Conservation (phyloP, 2,797 vertebrate genomes). For the Argentina silus region DNA sequence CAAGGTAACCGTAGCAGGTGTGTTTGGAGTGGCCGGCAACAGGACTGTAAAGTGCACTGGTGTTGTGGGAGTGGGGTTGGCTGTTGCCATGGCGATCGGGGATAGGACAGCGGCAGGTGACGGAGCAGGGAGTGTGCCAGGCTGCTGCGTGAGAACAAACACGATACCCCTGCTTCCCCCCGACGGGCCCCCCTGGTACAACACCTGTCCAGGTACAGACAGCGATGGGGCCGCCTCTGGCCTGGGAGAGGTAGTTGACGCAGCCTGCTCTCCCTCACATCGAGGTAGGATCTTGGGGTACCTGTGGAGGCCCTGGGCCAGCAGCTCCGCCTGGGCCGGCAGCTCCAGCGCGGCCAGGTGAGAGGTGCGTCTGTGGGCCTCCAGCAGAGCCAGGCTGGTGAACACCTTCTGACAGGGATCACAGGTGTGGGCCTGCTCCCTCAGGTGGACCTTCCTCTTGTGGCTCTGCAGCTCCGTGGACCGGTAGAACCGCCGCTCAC, state of each 20-base stretch:
- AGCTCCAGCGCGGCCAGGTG: neutral
- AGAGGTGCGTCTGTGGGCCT: neutral
- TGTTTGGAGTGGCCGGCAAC: neutral
- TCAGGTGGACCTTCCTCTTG: neutral
- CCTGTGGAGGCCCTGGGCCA: neutral
- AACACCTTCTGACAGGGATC: neutral
- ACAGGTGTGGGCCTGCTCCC: conserved; percentile 3
- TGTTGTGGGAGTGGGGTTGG: neutral
- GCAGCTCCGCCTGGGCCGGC: no score
- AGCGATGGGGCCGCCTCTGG: neutral
- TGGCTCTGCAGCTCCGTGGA: neutral
- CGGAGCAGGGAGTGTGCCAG: neutral
- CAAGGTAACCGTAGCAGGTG: neutral
- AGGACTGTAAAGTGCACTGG: neutral
- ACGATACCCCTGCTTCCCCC: neutral
- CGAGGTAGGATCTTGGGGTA: neutral
- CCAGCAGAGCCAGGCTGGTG: neutral
- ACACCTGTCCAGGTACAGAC: neutral
- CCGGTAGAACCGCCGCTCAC: neutral
- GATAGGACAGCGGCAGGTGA: neutral
- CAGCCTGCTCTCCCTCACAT: neutral
- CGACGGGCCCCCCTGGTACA: neutral
- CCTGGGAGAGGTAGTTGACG: neutral
- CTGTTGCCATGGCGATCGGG: neutral
- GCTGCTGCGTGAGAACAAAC: neutral